These are phyloP conservation scores for Bombus picipes DNA, from an alignment of 1,140 invertebrate species.

Conservation along the genomic window DNA sequence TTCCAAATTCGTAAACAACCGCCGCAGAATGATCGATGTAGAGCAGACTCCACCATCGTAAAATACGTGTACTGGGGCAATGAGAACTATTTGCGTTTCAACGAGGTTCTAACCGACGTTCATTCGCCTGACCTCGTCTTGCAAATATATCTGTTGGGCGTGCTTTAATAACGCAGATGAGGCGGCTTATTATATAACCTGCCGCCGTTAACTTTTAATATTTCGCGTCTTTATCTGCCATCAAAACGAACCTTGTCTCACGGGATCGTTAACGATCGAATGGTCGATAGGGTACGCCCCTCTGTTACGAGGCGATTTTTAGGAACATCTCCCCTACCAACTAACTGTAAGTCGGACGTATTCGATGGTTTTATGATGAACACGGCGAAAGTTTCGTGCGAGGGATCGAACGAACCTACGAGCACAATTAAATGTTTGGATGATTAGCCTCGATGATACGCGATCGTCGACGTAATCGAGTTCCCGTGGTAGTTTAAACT, in stretches of 20 bases:
- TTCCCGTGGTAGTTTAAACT: slow-evolving; percentile 18
- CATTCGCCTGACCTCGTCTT: not conserved
- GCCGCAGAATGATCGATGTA: not conserved
- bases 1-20: slow-evolving; percentile 10
- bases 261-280: slow-evolving; percentile 15
- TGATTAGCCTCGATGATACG: not conserved
- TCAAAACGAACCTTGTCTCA: not conserved
- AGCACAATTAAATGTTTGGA: not conserved
- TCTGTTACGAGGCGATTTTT: not conserved
- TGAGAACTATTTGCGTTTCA: not conserved
- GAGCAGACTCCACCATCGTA: not conserved
- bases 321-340: too few species aligned
- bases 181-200: slow-evolving; percentile 32
- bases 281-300: not conserved
- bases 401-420: not conserved
- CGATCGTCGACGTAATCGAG: slow-evolving; percentile 24
- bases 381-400: not conserved
- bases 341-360: not conserved
- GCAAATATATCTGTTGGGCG: slow-evolving; percentile 5
- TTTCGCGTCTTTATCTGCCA: slow-evolving; percentile 23
- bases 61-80: not conserved
- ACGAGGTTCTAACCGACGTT: not conserved
- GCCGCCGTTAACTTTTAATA: slow-evolving; percentile 41
- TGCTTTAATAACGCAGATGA: slow-evolving; percentile 39
- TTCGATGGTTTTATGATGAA: not conserved